Evolutionary conservation across 1,140 invertebrate species (phyloP).

Genomic region (Zaprionus ghesquierei): DNA sequence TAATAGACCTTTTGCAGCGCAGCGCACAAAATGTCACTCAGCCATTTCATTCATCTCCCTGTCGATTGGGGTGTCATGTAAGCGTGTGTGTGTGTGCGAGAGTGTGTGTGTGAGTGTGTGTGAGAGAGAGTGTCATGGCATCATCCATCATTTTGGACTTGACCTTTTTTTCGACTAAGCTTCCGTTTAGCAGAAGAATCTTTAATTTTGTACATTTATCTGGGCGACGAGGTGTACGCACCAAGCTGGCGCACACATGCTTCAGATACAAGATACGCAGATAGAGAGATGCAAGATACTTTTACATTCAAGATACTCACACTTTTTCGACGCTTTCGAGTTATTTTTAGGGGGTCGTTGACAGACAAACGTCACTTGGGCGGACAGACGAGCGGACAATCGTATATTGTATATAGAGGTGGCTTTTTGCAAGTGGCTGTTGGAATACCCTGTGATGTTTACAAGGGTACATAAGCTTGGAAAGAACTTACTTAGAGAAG

Average conservation of each 20-base stretch:
- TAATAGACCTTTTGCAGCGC: conserved; percentile 45
- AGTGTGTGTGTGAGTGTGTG: conserved; percentile 19
- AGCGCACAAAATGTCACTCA: conserved; percentile 68
- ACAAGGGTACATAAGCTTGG: neutral
- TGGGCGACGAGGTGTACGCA: conserved; percentile 45
- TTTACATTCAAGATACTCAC: too few species aligned
- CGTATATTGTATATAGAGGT: conserved; percentile 1
- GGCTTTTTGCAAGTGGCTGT: conserved; percentile 4
- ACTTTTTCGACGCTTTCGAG: conserved; percentile 21
- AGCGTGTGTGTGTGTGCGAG: conserved; percentile 13
- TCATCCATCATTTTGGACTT: conserved; percentile 83
- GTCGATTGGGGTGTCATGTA: conserved; percentile 31
- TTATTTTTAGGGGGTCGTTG: conserved; percentile 35
- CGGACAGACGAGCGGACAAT: conserved; percentile 4
- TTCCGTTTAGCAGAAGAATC: conserved; percentile 72
- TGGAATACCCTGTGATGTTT: neutral
- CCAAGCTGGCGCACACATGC: conserved; percentile 52
- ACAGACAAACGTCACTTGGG: conserved; percentile 41
- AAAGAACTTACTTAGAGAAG: neutral
- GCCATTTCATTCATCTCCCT: conserved; percentile 66
- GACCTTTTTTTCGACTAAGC: conserved; percentile 77
- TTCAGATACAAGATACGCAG: conserved; percentile 11
- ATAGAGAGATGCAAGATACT: conserved; percentile 9
- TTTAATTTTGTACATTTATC: conserved; percentile 75
- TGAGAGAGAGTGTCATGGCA: conserved; percentile 62